Evolutionary conservation across 2,797 vertebrate genomes (phyloP).

Genomic region (Peromyscus aztecus): DNA sequence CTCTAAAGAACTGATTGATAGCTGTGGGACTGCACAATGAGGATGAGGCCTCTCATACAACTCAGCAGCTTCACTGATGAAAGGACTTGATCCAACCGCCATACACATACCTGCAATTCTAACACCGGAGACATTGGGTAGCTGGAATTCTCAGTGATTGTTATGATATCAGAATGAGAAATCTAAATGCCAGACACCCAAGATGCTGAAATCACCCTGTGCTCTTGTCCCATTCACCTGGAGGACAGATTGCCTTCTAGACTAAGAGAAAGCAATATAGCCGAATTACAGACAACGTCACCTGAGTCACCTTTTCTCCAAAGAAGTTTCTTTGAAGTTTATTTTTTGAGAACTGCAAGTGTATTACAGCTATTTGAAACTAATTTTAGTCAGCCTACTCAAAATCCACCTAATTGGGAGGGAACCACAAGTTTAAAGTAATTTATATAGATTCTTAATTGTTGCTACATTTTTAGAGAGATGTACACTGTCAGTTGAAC

Average conservation of each 20-base stretch:
- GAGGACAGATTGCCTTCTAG: neutral
- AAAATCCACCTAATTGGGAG: neutral
- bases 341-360: neutral
- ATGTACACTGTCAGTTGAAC: neutral
- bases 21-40: neutral
- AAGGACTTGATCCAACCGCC: slow-evolving; percentile 61
- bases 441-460: neutral
- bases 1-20: slow-evolving; percentile 41
- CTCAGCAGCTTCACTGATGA: slow-evolving; percentile 18
- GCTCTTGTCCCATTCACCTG: neutral
- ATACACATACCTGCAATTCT: neutral
- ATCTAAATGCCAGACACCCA: neutral
- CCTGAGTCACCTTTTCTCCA: neutral
- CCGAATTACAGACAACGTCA: neutral
- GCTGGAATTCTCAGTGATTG: slow-evolving; percentile 44
- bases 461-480: neutral
- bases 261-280: neutral
- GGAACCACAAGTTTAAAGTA: neutral
- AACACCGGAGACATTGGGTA: neutral
- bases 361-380: neutral
- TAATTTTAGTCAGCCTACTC: neutral
- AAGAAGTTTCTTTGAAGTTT: neutral
- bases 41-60: neutral
- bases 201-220: neutral
- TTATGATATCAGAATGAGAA: neutral